Evolutionary conservation across 2,888 invertebrate genomes (phyloP), one percentile per base, ranked within the genome.

Genomic region (Lysandra coridon): DNA sequence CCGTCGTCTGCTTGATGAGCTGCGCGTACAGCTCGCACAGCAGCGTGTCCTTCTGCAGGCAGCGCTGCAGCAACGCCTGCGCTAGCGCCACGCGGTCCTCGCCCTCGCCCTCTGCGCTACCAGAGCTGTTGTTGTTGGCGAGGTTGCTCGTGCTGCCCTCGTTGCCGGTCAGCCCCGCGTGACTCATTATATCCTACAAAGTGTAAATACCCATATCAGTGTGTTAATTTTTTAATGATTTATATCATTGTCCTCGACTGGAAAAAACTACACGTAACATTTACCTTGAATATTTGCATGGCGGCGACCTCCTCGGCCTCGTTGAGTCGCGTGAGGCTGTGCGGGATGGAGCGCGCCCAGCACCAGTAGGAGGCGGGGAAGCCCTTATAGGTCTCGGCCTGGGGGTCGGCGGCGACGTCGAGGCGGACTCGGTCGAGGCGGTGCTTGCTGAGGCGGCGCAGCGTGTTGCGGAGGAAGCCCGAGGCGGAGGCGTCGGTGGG

Each of bases 1-100:
- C 98, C 0, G 98, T 99, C 0, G 99, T 99, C 95, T 96, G 95
- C 1, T 99, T 99, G 80, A 99, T 97, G 69, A 99, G 95, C 88
- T 99, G 98, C 84, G 99, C 95, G 89, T 98, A 99, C 80, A 98
- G 95, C 91, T 99, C 99, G 86, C 98, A 98, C 5, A 98, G 95
- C 78, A 98, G 95, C 78, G 97, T 96, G 87, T 98, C 98, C 87
- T 97, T 98, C 85, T 98, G 96, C 97, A 99, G 97, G 85, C 98
- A 98, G 80, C 98, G 96, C 86, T 98, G 98, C 93, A 99, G 96
- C 83, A 99, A 96, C 1, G 97, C 96, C 91, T 99, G 99, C 79
- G 99, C 97, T 40, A 99, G 95, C 81, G 97, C 96, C 6, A 98
- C 97, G 85, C 98, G 97, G 89, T 98, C 98, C 87, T 98, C 98